phyloP scores from a whole-genome alignment of 2,113 vertebrate genomes.

The Bubalus kerabau region DNA sequence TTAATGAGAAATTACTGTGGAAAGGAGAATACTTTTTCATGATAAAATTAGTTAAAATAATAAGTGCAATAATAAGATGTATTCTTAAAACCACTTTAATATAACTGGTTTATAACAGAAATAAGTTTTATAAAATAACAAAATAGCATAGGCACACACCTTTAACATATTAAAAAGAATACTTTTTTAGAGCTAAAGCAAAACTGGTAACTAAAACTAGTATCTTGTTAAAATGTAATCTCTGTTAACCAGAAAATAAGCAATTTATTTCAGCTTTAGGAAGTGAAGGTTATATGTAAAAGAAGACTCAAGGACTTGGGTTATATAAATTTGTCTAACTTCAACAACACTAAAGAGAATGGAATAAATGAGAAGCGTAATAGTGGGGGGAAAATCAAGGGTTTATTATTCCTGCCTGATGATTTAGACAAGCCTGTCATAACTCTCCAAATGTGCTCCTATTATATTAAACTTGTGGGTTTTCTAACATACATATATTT shows the following conservation, averaged over 20 bases:
- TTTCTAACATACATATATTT: not conserved
- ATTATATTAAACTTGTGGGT: not conserved
- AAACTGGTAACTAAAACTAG: not conserved
- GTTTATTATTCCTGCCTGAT: not conserved
- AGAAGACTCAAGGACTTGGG: not conserved
- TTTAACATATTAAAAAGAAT: not conserved
- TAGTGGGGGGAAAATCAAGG: not conserved
- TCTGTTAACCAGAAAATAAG: not conserved
- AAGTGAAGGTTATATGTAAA: not conserved
- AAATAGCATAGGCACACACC: not conserved
- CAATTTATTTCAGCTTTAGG: not conserved
- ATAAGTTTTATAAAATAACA: not conserved
- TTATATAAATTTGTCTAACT: not conserved
- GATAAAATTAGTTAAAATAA: not conserved
- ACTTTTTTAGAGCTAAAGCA: not conserved
- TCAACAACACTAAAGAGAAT: not conserved
- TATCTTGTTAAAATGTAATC: not conserved
- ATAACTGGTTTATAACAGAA: not conserved
- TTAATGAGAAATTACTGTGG: not conserved
- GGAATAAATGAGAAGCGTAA: not conserved
- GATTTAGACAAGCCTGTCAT: not conserved
- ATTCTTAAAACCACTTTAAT: constrained; percentile 2
- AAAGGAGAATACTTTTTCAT: not conserved
- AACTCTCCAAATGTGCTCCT: not conserved
- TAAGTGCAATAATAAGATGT: not conserved